Evolutionary conservation across 2,888 invertebrate species (phyloP).

Genomic region (Leptogaster cylindrica): DNA sequence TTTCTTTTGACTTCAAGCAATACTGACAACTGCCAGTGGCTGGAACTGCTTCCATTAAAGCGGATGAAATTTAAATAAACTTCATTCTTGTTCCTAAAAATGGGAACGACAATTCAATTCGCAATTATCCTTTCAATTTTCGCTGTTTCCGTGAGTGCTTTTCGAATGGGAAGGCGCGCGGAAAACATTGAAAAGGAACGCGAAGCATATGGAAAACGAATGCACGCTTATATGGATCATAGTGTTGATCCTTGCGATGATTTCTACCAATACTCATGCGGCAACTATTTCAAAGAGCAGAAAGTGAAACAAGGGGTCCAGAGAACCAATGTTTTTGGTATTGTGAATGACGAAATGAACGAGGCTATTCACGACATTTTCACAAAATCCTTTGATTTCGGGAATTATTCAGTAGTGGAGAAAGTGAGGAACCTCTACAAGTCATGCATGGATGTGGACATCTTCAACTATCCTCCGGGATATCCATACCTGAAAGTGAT

Average conservation of each 20-base stretch:
- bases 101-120: too few species aligned
- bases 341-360: neutral
- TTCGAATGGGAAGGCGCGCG: slow-evolving; percentile 59
- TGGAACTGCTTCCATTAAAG: too few species aligned
- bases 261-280: slow-evolving; percentile 85
- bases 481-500: slow-evolving; percentile 11
- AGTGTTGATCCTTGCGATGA: slow-evolving; percentile 78
- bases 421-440: slow-evolving; percentile 18
- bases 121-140: too few species aligned
- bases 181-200: slow-evolving; percentile 66
- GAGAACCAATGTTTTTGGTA: neutral
- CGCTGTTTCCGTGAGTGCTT: too few species aligned
- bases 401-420: slow-evolving; percentile 66
- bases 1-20: too few species aligned
- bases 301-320: slow-evolving; percentile 2
- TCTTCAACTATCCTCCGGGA: slow-evolving; percentile 12
- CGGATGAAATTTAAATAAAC: too few species aligned
- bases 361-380: slow-evolving; percentile 18
- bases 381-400: slow-evolving; percentile 13
- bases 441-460: slow-evolving; percentile 24
- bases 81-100: too few species aligned
- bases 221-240: slow-evolving; percentile 78
- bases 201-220: slow-evolving; percentile 70
- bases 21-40: too few species aligned
- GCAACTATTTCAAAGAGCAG: slow-evolving; percentile 65